phyloP scores from a whole-genome alignment of 2,888 invertebrate species.

The Asteroscopus sphinx region DNA sequence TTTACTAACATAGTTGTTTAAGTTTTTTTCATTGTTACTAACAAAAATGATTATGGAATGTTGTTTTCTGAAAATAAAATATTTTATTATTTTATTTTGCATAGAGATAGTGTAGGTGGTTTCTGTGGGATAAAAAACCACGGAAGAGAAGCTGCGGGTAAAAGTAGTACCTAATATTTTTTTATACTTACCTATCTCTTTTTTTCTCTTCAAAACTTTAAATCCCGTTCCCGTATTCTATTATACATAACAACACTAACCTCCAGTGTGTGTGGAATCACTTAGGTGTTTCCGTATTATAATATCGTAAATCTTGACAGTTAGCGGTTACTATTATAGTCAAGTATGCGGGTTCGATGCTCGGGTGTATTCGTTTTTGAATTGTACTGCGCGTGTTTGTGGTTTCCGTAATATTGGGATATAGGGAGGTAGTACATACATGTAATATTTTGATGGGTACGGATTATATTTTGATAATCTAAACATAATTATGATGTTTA shows the following conservation, averaged over 20 bases:
- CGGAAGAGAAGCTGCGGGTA: no score
- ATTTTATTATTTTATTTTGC: no score
- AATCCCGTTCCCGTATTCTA: conserved; percentile 11
- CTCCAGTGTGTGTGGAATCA: conserved; percentile 33
- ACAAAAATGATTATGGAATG: no score
- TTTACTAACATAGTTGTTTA: no score
- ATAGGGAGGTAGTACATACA: not conserved
- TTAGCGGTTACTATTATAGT: conserved; percentile 38
- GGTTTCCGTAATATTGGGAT: not conserved
- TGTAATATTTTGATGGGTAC: no score
- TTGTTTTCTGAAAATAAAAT: no score
- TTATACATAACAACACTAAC: conserved; percentile 45
- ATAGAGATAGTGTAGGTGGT: not conserved
- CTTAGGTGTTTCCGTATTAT: conserved; percentile 37
- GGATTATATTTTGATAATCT: not conserved
- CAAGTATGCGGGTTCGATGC: conserved; percentile 39
- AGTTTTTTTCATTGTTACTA: no score
- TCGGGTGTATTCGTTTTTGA: conserved; percentile 14
- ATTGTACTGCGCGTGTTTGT: conserved; percentile 5
- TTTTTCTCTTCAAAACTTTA: no score
- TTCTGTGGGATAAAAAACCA: no score
- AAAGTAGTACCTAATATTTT: no score
- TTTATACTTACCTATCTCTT: no score
- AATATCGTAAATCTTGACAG: conserved; percentile 43
- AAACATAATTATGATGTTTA: no score